These are phyloP conservation scores for Pseudococcus jackbeardsleyi DNA, from an alignment of 2,888 invertebrate genomes.

Conservation along the genomic window DNA sequence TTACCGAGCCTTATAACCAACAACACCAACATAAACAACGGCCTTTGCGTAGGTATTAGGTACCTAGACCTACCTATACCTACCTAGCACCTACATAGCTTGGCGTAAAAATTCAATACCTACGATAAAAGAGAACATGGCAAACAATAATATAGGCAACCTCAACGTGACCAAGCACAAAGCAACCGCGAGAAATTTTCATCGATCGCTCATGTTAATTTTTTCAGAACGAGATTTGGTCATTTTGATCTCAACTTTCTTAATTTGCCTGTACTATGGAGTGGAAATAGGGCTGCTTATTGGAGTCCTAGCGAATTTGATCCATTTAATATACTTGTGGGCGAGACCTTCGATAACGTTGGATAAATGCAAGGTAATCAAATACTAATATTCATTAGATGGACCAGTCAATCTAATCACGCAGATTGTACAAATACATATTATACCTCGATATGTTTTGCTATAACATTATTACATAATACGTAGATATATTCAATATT, in stretches of 20 bases:
- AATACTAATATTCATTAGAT: not conserved
- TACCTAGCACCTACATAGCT: not conserved
- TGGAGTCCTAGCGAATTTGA: constrained; percentile 78
- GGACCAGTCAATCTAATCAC: too few relatives aligned
- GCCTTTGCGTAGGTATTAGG: too few relatives aligned
- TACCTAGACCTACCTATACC: too few relatives aligned
- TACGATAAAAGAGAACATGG: not conserved
- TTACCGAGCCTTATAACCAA: not conserved
- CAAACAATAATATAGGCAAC: not conserved
- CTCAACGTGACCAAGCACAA: not conserved
- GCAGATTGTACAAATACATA: too few relatives aligned
- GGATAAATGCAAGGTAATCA: constrained; percentile 71
- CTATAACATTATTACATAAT: too few relatives aligned
- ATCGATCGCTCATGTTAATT: not conserved
- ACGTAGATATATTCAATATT: not conserved
- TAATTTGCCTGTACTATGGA: constrained; percentile 78
- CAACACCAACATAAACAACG: too few relatives aligned
- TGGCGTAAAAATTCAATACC: not conserved
- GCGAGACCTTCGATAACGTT: constrained; percentile 76
- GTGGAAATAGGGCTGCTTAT: constrained; percentile 85
- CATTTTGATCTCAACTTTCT: constrained; percentile 79
- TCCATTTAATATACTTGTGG: constrained; percentile 77
- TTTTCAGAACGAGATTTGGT: constrained; percentile 75
- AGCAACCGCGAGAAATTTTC: not conserved
- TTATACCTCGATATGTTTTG: too few relatives aligned